These are phyloP conservation scores for Anthopleura sola DNA, from an alignment of 64 coral and sea anemone genomes.

Conservation along the genomic window DNA sequence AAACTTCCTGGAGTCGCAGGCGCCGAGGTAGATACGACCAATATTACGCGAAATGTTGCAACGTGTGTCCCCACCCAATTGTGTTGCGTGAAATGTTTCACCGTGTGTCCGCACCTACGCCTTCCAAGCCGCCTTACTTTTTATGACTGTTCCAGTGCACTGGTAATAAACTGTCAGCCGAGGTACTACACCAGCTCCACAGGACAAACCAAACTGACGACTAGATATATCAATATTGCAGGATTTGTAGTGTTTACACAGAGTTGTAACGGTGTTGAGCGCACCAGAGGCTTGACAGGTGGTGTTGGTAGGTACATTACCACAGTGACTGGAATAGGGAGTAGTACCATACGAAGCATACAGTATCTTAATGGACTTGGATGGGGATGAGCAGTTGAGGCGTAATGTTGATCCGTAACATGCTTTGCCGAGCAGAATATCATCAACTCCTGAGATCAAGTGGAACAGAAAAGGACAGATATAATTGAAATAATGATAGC, in stretches of 20 bases:
- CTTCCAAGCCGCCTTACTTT: slow-evolving; percentile 78
- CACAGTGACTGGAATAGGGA: slow-evolving; percentile 25
- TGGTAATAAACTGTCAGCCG: slow-evolving; percentile 72
- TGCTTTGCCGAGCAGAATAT: slow-evolving; percentile 25
- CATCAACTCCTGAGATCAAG: slow-evolving; percentile 1
- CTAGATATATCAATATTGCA: slow-evolving; percentile 43
- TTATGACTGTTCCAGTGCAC: slow-evolving; percentile 66
- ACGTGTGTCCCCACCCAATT: no score
- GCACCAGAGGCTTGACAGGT: slow-evolving; percentile 46
- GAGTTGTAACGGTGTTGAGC: slow-evolving; percentile 24
- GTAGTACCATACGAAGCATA: slow-evolving; percentile 62
- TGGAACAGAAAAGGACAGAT: neutral
- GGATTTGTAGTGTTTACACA: slow-evolving; percentile 60
- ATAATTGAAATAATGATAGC: no score
- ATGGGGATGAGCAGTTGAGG: slow-evolving; percentile 40
- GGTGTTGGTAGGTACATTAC: slow-evolving; percentile 6
- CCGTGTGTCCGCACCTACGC: no score
- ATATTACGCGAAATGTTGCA: no score
- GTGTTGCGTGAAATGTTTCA: no score
- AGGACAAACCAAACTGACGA: slow-evolving; percentile 41
- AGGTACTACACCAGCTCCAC: slow-evolving; percentile 13
- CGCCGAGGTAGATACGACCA: no score
- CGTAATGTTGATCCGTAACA: slow-evolving; percentile 29
- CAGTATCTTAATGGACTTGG: slow-evolving; percentile 65
- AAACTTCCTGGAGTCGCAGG: no score